Evolutionary conservation across 2,888 invertebrate genomes (phyloP).

Genomic region (Tethea ocularis): DNA sequence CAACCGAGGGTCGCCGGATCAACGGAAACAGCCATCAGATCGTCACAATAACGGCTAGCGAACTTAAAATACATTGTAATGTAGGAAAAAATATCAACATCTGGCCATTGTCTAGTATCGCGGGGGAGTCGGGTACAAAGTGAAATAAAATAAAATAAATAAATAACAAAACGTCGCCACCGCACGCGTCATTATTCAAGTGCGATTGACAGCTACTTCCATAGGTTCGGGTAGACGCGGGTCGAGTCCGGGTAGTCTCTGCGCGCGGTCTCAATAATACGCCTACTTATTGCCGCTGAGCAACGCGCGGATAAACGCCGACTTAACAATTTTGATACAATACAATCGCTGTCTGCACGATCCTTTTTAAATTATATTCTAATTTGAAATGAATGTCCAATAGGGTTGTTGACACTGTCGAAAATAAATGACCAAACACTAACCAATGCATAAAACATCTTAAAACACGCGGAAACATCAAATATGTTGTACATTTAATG

Average conservation of each 20-base stretch:
- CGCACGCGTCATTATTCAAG: constrained; percentile 82
- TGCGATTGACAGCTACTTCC: constrained; percentile 82
- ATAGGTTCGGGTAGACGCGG: constrained; percentile 35
- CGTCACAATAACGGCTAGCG: constrained; percentile 58
- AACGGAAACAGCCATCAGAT: constrained; percentile 69
- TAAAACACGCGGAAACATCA: too few relatives aligned
- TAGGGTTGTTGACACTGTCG: too few relatives aligned
- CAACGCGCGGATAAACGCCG: constrained; percentile 28
- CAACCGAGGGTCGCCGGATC: constrained; percentile 31
- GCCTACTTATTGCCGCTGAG: constrained; percentile 76
- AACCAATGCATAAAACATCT: too few relatives aligned
- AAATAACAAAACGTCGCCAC: constrained; percentile 78
- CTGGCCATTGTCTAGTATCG: constrained; percentile 76
- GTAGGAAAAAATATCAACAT: constrained; percentile 78
- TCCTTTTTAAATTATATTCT: not conserved
- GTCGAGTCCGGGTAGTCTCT: constrained; percentile 25
- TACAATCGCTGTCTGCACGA: constrained; percentile 29
- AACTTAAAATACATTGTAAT: constrained; percentile 78
- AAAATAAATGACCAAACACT: too few relatives aligned
- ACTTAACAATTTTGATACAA: constrained; percentile 52
- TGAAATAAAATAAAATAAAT: constrained; percentile 68
- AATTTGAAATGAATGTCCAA: not conserved
- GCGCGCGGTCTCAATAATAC: constrained; percentile 72
- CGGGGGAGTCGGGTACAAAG: constrained; percentile 66
- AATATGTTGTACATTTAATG: too few relatives aligned